A percentile compares a stretch with the other conserved stretches of the same genome.
Evolutionary conservation across 1,140 invertebrate genomes (phyloP).

Genomic region (Eriosoma lanigerum): DNA sequence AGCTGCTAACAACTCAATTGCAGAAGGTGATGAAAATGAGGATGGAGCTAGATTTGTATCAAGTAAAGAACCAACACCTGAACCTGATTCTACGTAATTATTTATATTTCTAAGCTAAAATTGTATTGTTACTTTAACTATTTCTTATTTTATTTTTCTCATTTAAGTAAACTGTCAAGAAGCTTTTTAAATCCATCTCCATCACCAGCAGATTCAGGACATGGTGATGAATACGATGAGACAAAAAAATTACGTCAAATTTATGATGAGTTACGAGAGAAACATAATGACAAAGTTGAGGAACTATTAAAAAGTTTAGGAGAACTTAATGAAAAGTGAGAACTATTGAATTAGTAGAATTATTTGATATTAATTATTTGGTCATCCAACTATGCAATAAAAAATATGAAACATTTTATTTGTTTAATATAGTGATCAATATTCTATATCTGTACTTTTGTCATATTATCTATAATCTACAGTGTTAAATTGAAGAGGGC

Average conservation of each 20-base stretch:
- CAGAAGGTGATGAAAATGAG: conserved; percentile 49
- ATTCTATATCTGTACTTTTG: too few relatives aligned
- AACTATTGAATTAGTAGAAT: too few relatives aligned
- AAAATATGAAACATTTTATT: too few relatives aligned
- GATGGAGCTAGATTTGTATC: conserved; percentile 3
- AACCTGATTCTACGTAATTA: conserved; percentile 37
- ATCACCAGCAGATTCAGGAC: conserved; percentile 80
- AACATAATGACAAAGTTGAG: conserved; percentile 78
- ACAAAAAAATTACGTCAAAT: conserved; percentile 58
- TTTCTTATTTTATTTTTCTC: neutral
- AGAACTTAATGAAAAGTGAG: conserved; percentile 70
- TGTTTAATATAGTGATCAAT: too few relatives aligned
- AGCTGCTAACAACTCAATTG: conserved; percentile 28
- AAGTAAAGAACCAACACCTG: neutral
- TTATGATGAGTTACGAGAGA: conserved; percentile 70
- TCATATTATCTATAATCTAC: too few relatives aligned
- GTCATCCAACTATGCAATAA: too few relatives aligned
- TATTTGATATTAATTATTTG: too few relatives aligned
- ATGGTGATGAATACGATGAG: conserved; percentile 75
- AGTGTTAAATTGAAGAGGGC: too few relatives aligned
- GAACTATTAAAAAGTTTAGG: conserved; percentile 74
- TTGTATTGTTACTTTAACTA: neutral
- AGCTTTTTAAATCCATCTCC: conserved; percentile 53
- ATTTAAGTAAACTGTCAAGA: conserved; percentile 37
- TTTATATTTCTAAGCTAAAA: neutral